phyloP scores from a whole-genome alignment of 2,888 invertebrate genomes.

The Coelogynopora nodosa region DNA sequence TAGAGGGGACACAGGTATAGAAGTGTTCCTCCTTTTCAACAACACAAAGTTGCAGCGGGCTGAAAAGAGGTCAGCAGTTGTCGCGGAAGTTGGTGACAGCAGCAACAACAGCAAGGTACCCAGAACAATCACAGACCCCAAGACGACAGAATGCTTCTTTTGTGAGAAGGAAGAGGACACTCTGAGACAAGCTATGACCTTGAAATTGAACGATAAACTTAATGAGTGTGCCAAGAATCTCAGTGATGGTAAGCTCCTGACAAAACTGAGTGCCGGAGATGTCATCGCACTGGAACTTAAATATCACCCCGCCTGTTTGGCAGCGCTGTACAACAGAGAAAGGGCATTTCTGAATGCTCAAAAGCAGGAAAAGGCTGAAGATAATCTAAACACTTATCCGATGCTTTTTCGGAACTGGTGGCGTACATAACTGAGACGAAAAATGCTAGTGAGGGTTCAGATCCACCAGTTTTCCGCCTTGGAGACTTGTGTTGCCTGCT shows the following conservation, averaged over 20 bases:
- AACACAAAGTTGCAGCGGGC: conserved; percentile 10
- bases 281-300: neutral
- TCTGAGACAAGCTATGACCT: neutral
- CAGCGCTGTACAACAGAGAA: neutral
- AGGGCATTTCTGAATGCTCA: neutral
- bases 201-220: neutral
- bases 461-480: neutral
- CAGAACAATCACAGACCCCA: neutral
- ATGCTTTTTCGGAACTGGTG: conserved; percentile 1
- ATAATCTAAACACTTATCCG: neutral
- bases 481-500: neutral
- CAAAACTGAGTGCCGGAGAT: neutral
- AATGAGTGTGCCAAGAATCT: neutral
- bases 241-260: neutral
- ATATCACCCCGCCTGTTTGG: conserved; percentile 3
- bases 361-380: neutral
- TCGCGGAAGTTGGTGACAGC: neutral
- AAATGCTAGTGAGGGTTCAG: neutral
- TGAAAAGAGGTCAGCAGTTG: neutral
- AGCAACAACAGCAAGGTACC: neutral
- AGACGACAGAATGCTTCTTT: neutral
- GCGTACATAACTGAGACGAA: neutral
- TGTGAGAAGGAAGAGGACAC: neutral
- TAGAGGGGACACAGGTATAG: too few relatives aligned
- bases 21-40: neutral